Base-by-base conservation (phyloP, 2,113 vertebrate genomes). In the Thalassarche chlororhynchos region DNA sequence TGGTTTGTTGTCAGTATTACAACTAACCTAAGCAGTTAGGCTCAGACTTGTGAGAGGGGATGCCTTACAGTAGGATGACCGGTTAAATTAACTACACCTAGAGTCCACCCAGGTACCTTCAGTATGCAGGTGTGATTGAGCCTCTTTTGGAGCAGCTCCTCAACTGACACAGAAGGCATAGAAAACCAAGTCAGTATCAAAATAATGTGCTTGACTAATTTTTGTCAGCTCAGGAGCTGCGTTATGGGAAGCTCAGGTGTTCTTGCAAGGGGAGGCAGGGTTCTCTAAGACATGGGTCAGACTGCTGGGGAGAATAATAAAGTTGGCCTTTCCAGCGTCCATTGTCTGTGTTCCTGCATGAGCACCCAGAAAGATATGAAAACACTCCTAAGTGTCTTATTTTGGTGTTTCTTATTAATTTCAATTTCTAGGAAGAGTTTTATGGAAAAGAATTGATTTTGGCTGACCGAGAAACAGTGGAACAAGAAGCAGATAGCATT, bases 391-490 rank as follows among this genome's bases (percentile, higher is more conserved):
- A 75, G 58, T 93, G 60, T 83, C 60, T 96, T 49, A 94, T 80
- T 91, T 95, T 91, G 71, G 36, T 95, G 24, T 84, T 97, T 86
- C 19, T 83, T 86, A 38, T 25, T 76, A 29, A 87, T 74, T 97
- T 96, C 55, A 72, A 91, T 92, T 92, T 92, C n/a, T 96, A 99
- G 99, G 99, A 99, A 96, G 98, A 99, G 70, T 99, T 98, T 95
- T 99, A 99, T 91, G 99, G 99, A 19, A 99, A 98, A 97, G 98
- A 99, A 96, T 87, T 99, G 97, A 98, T 99, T 90, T 97, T 99
- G 92, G 99, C 99, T 24, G 99, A 99, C 97, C 96, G 99, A 95
- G 99, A 99, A 84, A 98, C 97, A 76, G 99, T 99, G 83, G 99
- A 99, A 89, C 99, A 99, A 98, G 98, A 99, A 70, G 99, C 99